Evolutionary conservation across 2,888 invertebrate genomes (phyloP), one percentile per base, ranked within the genome.

Genomic region (Himalopsyche anomala): DNA sequence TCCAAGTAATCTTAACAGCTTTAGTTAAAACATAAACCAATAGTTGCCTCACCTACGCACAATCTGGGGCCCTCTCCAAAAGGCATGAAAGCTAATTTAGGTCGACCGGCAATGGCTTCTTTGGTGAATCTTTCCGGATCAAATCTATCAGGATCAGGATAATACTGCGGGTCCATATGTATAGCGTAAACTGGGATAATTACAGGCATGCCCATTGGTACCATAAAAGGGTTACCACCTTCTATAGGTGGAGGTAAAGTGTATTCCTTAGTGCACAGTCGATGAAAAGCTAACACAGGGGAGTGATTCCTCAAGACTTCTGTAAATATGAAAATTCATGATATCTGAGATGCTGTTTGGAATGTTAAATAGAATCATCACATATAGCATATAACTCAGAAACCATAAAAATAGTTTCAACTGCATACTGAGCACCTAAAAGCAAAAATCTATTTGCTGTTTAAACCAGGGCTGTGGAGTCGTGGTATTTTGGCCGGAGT

Each of bases 61-160:
- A 90, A 90, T 62, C 91, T 89, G 6, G 92, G 92, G 15, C 92
- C 92, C 83, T 91, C 91, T 12, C 92, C 91, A 85, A 92, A 92
- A 1, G 92, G 92, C 83, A 91, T 87, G 86, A 90, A 91, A 2
- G 90, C 89, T 36, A 90, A 90, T 62, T 89, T 89, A 42, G 89
- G 89, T 28, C 89, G 89, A 36, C 89, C 89, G 2, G 87, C 89
- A 42, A 89, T 89, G 5, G 89, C 90, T 83, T 92, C 91, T 6
- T 91, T 90, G 28, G 89, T 89, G 89, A 94, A 94, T 81, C 94
- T 90, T 87, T 93, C 93, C 0, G 94, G 94, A 89, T 93, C 92
- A 89, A 94, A 94, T 88, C 90, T 91, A 1, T 92, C 90, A 0
- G 94, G 94, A 19, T 94, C 90, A 0, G 92, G 92, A 89, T 91